Evolutionary conservation across 2,797 vertebrate species (phyloP), one percentile per base, ranked within the genome.

Genomic region (Mionectes olivaceus): DNA sequence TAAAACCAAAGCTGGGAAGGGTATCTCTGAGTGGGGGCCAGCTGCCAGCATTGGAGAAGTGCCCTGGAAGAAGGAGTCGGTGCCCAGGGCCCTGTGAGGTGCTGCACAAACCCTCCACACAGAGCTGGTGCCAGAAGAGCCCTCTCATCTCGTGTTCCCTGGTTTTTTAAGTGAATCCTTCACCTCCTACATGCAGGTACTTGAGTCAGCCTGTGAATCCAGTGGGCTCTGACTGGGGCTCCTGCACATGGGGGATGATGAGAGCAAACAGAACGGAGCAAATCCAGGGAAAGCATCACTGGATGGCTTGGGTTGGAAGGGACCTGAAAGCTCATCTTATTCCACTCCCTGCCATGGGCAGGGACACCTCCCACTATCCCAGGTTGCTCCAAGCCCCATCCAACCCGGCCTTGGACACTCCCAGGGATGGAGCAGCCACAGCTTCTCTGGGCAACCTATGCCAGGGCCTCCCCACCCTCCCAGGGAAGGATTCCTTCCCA

Each of bases 1-100:
- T 67, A 90, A 80, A 94, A 93, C 35, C 76, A 59, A 90, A 76
- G 86, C 83, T 87, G 90, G 88, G 63, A 89, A 90, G 67, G 0
- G 65, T 86, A 80, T 50, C 70, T 93, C 47, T 16, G 35, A 55
- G 41, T 4, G 9, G 53, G 77, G 43, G 52, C 69, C 88, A 75
- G 86, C 52, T 83, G 89, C 69, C 88, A 88, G 91, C 0, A 1
- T 83, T 87, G 95, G 91, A 94, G 84, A 63, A 59, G 83, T 19
- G 90, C 90, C 87, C 74, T 39, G 25, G 70, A 19, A 32, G 24
- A 18, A 27, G 61, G 44, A 81, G 78, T 68, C 0, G 11, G 63
- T 63, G 91, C 85, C 75, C 64, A 52, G 77, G 82, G 86, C 68
- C 22, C 75, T 15, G 63, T 55, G 11, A 3, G 85, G 61, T 1